These are phyloP conservation scores for Acrobasis consociella DNA, from an alignment of 2,888 invertebrate genomes.

Conservation along the genomic window DNA sequence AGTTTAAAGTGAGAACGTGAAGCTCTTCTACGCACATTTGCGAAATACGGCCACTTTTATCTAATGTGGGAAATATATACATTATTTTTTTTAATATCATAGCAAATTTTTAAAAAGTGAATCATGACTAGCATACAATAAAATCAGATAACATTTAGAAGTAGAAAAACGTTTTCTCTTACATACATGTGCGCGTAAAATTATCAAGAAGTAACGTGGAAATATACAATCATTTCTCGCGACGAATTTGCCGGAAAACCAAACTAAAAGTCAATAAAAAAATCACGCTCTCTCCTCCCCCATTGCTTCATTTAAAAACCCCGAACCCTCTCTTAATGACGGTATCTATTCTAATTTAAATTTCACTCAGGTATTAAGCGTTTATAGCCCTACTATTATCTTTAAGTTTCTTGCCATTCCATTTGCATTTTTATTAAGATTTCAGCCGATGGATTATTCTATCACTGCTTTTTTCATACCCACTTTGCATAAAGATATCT, in stretches of 20 bases:
- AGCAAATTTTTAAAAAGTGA: no score
- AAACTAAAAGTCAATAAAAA: not conserved
- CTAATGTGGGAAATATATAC: no score
- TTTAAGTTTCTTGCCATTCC: constrained; percentile 9
- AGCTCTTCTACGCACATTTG: no score
- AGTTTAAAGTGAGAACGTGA: no score
- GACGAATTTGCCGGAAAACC: not conserved
- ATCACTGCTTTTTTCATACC: not conserved
- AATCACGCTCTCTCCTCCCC: not conserved
- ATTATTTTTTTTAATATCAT: no score
- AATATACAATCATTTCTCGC: not conserved
- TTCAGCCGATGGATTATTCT: constrained; percentile 7
- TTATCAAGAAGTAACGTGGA: no score
- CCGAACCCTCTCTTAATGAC: constrained; percentile 35
- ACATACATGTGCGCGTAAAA: no score
- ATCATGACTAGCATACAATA: no score
- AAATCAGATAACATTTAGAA: no score
- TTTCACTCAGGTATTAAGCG: constrained; percentile 40
- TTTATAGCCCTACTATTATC: constrained; percentile 31
- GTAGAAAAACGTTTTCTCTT: no score
- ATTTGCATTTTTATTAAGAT: constrained; percentile 15
- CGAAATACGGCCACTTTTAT: no score
- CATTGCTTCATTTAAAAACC: not conserved
- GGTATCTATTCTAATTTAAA: constrained; percentile 57
- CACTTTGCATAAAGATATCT: constrained; percentile 1